A percentile compares a stretch with the other conserved stretches of the same genome.
These are phyloP conservation scores for Crotalus adamanteus DNA, from an alignment of 2,797 vertebrate genomes.

Conservation along the genomic window DNA sequence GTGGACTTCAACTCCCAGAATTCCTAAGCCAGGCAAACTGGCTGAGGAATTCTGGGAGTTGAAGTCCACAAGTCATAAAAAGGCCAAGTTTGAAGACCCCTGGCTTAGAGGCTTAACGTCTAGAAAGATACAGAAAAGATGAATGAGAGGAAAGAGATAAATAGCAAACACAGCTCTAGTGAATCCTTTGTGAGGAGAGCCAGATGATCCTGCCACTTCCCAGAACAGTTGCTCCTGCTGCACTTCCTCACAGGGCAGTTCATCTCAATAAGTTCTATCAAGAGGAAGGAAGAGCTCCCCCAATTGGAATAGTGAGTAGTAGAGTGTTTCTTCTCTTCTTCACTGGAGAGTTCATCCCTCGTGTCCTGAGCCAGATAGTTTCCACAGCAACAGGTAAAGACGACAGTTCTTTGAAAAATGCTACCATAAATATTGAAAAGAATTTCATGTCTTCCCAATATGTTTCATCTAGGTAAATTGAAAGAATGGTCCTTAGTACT, in stretches of 20 bases:
- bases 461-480: conserved; percentile 83
- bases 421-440: not conserved
- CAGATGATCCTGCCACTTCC: not conserved
- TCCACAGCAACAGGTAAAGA: not conserved
- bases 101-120: not conserved
- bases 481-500: conserved; percentile 98
- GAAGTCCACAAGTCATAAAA: too few species aligned
- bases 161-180: not conserved
- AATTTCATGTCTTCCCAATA: not conserved
- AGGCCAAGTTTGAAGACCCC: too few species aligned
- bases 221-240: not conserved
- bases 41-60: too few species aligned
- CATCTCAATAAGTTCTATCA: not conserved
- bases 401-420: not conserved
- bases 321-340: not conserved
- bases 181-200: not conserved
- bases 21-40: too few species aligned
- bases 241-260: not conserved
- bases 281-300: not conserved
- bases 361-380: not conserved
- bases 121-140: not conserved
- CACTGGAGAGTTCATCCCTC: not conserved
- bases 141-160: not conserved
- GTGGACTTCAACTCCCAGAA: too few species aligned
- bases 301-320: not conserved